Conservation (phyloP, 2,113 vertebrate species). For the Xyliphius kryptos region DNA sequence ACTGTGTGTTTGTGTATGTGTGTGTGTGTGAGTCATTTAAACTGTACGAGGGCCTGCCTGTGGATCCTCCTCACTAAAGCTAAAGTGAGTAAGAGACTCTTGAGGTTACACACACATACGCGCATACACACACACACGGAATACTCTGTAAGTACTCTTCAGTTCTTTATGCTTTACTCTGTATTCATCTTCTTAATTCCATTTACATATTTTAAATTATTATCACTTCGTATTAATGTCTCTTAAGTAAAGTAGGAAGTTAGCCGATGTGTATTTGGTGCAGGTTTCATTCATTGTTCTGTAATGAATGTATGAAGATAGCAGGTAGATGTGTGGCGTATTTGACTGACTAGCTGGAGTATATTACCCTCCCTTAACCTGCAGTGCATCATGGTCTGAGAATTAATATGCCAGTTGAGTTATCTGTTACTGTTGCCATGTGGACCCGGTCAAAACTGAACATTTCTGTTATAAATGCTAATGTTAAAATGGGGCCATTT, state of each 20-base stretch:
- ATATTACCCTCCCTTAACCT: too few relatives aligned
- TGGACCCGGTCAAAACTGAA: too few relatives aligned
- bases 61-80: constrained; percentile 49
- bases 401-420: too few relatives aligned
- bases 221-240: not conserved
- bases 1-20: constrained; percentile 64
- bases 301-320: constrained; percentile 9
- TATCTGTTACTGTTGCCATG: too few relatives aligned
- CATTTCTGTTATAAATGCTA: too few relatives aligned
- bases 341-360: constrained; percentile 1
- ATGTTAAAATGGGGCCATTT: too few relatives aligned
- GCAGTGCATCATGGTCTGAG: too few relatives aligned
- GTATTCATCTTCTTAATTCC: constrained; percentile 15
- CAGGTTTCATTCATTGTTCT: too few relatives aligned
- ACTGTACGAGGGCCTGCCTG: constrained; percentile 56
- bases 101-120: too few relatives aligned
- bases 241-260: not conserved
- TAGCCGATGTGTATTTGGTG: not conserved
- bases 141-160: constrained; percentile 59
- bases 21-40: constrained; percentile 70
- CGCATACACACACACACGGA: too few relatives aligned
- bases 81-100: constrained; percentile 45
- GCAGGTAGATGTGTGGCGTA: constrained; percentile 9
- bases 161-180: constrained; percentile 26
- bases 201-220: too few relatives aligned